phyloP scores from a whole-genome alignment of 2,113 vertebrate species.

The Pheucticus melanocephalus region DNA sequence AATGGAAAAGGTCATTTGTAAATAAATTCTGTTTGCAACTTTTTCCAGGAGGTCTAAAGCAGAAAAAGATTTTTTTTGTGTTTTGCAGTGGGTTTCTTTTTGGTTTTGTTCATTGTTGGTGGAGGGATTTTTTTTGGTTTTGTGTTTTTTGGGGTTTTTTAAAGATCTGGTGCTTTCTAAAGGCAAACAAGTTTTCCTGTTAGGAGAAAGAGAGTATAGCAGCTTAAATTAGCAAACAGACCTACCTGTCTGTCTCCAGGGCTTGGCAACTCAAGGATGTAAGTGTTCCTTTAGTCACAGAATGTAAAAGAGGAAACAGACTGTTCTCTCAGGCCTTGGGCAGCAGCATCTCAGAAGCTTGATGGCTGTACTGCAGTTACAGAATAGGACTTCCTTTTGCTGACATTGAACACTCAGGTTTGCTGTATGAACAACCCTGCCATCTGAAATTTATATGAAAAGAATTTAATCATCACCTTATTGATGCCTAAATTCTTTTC shows the following conservation, averaged over 20 bases:
- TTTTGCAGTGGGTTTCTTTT: background rate
- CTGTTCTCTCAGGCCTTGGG: background rate
- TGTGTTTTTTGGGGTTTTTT: background rate
- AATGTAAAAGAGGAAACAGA: background rate
- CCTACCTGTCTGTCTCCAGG: background rate
- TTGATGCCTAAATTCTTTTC: no score
- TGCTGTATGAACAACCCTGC: background rate
- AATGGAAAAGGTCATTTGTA: background rate
- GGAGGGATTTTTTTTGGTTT: no score
- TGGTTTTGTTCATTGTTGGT: no score
- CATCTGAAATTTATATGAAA: background rate
- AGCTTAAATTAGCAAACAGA: background rate
- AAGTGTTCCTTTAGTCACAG: background rate
- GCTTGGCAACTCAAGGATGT: background rate
- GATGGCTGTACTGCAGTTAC: background rate
- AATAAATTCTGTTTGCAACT: background rate
- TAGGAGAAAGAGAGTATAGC: background rate
- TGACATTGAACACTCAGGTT: fast-evolving
- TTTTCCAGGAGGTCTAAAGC: background rate
- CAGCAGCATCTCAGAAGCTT: background rate
- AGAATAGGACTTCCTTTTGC: background rate
- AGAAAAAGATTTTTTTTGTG: fast-evolving
- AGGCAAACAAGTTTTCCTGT: background rate
- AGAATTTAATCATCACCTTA: background rate
- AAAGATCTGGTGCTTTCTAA: background rate